Percentiles rank a stretch among this genome's conserved stretches.
Conservation (phyloP, 1,140 invertebrate genomes). For the Drosophila lowei region DNA sequence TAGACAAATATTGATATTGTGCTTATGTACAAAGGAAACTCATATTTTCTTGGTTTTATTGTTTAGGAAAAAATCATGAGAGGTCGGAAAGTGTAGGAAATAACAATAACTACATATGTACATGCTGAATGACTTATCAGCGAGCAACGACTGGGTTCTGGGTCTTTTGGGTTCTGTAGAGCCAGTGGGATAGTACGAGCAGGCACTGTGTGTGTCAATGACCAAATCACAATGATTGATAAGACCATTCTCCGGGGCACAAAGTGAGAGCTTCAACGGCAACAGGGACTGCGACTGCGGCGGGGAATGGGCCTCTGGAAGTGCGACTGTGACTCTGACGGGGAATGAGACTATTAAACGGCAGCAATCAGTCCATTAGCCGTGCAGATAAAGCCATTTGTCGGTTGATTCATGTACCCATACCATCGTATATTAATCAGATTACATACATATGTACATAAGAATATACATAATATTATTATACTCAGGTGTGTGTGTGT, state of each 20-base stretch:
- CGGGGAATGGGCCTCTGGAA: not conserved
- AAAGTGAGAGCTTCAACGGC: too few relatives aligned
- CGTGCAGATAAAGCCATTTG: conserved; percentile 47
- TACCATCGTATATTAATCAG: conserved; percentile 57
- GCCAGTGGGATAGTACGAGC: not conserved
- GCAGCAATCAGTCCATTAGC: conserved; percentile 13
- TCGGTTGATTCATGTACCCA: conserved; percentile 56
- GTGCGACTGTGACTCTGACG: not conserved
- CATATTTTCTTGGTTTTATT: too few relatives aligned
- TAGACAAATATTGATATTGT: too few relatives aligned
- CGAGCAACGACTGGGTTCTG: too few relatives aligned
- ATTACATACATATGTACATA: conserved; percentile 7
- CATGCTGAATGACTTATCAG: too few relatives aligned
- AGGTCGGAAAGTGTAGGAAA: too few relatives aligned
- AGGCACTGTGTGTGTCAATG: conserved; percentile 50
- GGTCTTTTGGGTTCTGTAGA: not conserved
- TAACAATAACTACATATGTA: too few relatives aligned
- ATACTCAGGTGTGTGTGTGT: not conserved
- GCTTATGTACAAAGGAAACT: too few relatives aligned
- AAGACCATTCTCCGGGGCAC: conserved; percentile 16
- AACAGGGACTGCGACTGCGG: too few relatives aligned
- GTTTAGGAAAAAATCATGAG: too few relatives aligned
- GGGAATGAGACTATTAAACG: conserved; percentile 28
- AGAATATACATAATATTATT: conserved; percentile 2
- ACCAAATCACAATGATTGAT: conserved; percentile 58